A percentile compares a stretch with the other conserved stretches of the same genome.
Conservation (phyloP, 2,113 vertebrate species). For the Nothoprocta perdicaria region DNA sequence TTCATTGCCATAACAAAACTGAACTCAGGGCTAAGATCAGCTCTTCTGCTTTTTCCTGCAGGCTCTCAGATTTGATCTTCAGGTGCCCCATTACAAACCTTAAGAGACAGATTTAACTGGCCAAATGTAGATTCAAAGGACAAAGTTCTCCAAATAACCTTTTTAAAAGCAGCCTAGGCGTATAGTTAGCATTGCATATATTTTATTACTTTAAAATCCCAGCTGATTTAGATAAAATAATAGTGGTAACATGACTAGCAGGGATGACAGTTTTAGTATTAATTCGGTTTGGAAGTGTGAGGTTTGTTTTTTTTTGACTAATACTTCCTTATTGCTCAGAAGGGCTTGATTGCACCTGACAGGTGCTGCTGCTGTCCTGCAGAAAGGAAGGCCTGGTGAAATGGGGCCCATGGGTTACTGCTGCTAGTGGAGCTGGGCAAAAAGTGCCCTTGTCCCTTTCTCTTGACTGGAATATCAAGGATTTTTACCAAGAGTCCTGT, state of each 20-base stretch:
- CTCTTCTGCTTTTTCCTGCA: not conserved
- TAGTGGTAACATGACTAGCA: not conserved
- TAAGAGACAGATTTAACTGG: accelerated
- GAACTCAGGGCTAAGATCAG: not conserved
- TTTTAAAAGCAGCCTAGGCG: accelerated
- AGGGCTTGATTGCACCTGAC: not conserved
- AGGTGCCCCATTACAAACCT: accelerated
- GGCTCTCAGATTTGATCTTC: not conserved
- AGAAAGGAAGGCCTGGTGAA: not conserved
- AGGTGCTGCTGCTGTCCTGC: not conserved
- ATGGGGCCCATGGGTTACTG: not conserved
- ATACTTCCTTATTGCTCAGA: not conserved
- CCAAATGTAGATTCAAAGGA: not conserved
- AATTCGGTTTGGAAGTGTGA: not conserved
- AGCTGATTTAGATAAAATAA: not conserved
- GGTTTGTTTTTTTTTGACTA: not conserved
- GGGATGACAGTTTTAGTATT: not conserved
- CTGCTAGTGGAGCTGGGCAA: not conserved
- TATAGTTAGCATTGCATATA: conserved; percentile 9
- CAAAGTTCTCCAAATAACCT: not conserved
- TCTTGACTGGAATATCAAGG: not conserved
- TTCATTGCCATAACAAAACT: not conserved
- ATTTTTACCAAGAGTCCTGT: not conserved
- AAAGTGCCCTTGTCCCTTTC: not conserved
- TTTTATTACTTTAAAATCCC: not conserved